Evolutionary conservation across 2,113 vertebrate species (phyloP), one percentile per base, ranked within the genome.

Genomic region (Micronisus gabar): DNA sequence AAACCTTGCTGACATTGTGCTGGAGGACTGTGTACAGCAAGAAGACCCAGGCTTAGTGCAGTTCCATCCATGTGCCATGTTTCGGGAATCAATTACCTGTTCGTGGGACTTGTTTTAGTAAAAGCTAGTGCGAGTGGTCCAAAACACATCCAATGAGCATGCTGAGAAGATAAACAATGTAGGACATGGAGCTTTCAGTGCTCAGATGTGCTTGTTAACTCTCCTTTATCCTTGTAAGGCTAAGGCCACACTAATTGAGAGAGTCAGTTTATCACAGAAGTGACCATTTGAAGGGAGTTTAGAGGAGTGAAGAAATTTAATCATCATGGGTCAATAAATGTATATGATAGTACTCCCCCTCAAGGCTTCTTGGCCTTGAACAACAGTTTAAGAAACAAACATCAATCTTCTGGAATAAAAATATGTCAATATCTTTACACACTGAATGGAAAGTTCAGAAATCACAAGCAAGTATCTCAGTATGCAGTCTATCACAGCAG

Each of bases 11-110:
- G 63, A 71, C 45, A 40, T 38, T 75, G 14, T 41, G 23, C n/a
- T 65, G 38, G n/a, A 88, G 22, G 21, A 66, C 11, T 43, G 7
- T 17, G 12, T 13, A 36, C 22, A 75, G 26, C 9, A 41, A 21
- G 18, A 26, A 72, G 17, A 25, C 13, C 5, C 29, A 71, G 14
- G 4, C 29, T 68, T 76, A 22, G 3, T 76, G 29, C 26, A 55
- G 2, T 61, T 83, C 65, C 11, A 65, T 29, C 26, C 10, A 10
- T 0, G 0, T 47, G 15, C 15, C 20, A 3, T 18, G 7, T 67
- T 68, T 80, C 82, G 72, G 66, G n/a, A 80, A 68, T 52, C 23
- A 59, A 9, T 19, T 56, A 4, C 8, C 9, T 32, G 3, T 48
- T 84, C 10, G 21, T 78, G 23, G 34, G 21, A 18, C 10, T 84